phyloP scores from a whole-genome alignment of 2,888 invertebrate genomes.

The Hirtodrosophila histrioides region DNA sequence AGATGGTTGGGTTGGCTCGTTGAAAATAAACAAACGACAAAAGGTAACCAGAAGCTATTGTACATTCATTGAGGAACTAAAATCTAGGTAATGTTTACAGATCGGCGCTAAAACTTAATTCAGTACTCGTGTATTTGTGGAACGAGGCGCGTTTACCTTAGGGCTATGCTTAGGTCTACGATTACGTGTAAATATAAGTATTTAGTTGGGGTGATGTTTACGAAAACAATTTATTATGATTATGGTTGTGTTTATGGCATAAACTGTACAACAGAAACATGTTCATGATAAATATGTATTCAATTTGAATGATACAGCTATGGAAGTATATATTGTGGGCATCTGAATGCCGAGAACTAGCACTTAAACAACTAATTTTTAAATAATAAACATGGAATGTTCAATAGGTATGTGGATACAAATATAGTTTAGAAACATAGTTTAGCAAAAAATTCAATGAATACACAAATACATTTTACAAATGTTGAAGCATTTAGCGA shows the following conservation, averaged over 20 bases:
- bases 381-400: slow-evolving; percentile 40
- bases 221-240: slow-evolving; percentile 43
- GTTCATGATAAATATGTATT: slow-evolving; percentile 13
- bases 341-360: slow-evolving; percentile 6
- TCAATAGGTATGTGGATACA: slow-evolving; percentile 8
- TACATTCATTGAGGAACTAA: slow-evolving; percentile 48
- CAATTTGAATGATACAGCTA: slow-evolving; percentile 11
- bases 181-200: slow-evolving; percentile 58
- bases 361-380: slow-evolving; percentile 9
- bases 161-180: slow-evolving; percentile 67
- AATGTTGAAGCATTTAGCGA: slow-evolving; percentile 6
- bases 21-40: slow-evolving; percentile 12
- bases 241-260: slow-evolving; percentile 44
- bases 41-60: slow-evolving; percentile 27
- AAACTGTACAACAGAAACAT: slow-evolving; percentile 66
- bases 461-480: slow-evolving; percentile 12
- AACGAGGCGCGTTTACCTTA: slow-evolving; percentile 52
- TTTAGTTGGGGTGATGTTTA: slow-evolving; percentile 24
- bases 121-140: slow-evolving; percentile 32
- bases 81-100: slow-evolving; percentile 24
- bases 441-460: neutral
- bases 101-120: slow-evolving; percentile 34
- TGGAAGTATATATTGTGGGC: slow-evolving; percentile 36
- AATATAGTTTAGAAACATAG: slow-evolving; percentile 1
- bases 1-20: slow-evolving; percentile 6